A percentile compares a stretch with the other conserved stretches of the same genome.
phyloP scores from a whole-genome alignment of 2,888 invertebrate genomes.

The Ichneumon xanthorius region DNA sequence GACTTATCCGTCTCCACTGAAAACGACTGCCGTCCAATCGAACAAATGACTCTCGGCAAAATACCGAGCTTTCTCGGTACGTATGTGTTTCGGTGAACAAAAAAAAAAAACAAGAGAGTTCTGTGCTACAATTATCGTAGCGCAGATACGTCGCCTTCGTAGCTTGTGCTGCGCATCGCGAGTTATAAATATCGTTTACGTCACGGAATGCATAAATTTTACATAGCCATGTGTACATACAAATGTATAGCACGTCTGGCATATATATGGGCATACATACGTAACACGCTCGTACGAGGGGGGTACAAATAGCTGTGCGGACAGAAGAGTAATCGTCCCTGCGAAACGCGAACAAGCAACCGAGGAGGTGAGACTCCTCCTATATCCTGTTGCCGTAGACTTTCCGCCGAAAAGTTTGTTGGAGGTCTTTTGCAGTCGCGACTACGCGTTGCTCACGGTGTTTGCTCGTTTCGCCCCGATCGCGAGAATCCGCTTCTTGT shows the following conservation, averaged over 20 bases:
- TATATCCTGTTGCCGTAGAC: slow-evolving; percentile 50
- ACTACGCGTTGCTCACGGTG: slow-evolving; percentile 45
- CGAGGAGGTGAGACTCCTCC: slow-evolving; percentile 35
- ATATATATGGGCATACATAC: slow-evolving; percentile 24
- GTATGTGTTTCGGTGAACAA: not conserved
- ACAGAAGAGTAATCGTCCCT: slow-evolving; percentile 67
- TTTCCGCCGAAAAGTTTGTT: slow-evolving; percentile 61
- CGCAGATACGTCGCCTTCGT: not conserved
- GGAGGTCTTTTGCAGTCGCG: slow-evolving; percentile 53
- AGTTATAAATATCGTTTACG: slow-evolving; percentile 26
- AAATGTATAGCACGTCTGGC: not conserved
- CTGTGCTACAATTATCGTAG: not conserved
- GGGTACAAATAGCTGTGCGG: slow-evolving; percentile 65
- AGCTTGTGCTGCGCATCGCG: not conserved
- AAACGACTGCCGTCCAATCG: not conserved
- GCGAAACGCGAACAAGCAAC: slow-evolving; percentile 64
- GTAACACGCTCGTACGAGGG: slow-evolving; percentile 53
- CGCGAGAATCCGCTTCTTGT: slow-evolving; percentile 28
- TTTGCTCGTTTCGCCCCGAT: slow-evolving; percentile 18
- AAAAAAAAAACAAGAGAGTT: not conserved
- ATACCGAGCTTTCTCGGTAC: slow-evolving; percentile 25
- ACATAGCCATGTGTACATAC: not conserved
- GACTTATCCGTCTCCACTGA: slow-evolving; percentile 6
- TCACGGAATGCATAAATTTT: slow-evolving; percentile 9
- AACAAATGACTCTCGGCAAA: slow-evolving; percentile 49